phyloP scores from a whole-genome alignment of 2,113 vertebrate species.

The Vulpes vulpes region DNA sequence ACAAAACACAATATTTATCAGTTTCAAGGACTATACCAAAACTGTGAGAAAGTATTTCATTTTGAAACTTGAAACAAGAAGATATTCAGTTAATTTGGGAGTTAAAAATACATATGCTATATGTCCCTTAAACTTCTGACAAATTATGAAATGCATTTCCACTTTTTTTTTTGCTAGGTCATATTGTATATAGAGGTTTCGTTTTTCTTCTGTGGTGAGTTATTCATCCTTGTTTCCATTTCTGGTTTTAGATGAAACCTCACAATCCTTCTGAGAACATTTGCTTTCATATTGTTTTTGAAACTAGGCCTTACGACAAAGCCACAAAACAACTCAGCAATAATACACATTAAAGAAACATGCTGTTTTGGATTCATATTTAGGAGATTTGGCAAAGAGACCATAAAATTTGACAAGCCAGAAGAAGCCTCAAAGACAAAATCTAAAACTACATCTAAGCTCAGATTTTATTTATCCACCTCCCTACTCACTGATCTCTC shows the following conservation, averaged over 20 bases:
- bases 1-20: constrained; percentile 55
- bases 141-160: constrained; percentile 53
- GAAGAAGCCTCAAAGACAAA: not conserved
- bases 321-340: constrained; percentile 64
- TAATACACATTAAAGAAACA: constrained; percentile 65
- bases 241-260: constrained; percentile 72
- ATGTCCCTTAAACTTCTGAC: not conserved
- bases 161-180: constrained; percentile 3
- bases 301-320: constrained; percentile 72
- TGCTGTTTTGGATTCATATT: constrained; percentile 36
- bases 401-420: constrained; percentile 48
- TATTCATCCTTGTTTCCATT: constrained; percentile 71
- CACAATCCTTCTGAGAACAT: constrained; percentile 48
- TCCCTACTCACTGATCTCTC: not conserved
- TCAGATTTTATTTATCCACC: constrained; percentile 7
- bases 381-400: constrained; percentile 56
- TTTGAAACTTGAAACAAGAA: constrained; percentile 70
- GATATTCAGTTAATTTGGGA: not conserved
- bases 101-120: constrained; percentile 34
- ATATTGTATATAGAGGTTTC: constrained; percentile 38
- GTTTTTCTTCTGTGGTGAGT: constrained; percentile 60
- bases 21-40: constrained; percentile 46
- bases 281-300: constrained; percentile 69
- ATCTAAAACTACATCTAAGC: constrained; percentile 55
- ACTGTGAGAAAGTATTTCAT: constrained; percentile 66